Evolutionary conservation across 2,113 vertebrate species (phyloP).

Genomic region (Stercorarius parasiticus): DNA sequence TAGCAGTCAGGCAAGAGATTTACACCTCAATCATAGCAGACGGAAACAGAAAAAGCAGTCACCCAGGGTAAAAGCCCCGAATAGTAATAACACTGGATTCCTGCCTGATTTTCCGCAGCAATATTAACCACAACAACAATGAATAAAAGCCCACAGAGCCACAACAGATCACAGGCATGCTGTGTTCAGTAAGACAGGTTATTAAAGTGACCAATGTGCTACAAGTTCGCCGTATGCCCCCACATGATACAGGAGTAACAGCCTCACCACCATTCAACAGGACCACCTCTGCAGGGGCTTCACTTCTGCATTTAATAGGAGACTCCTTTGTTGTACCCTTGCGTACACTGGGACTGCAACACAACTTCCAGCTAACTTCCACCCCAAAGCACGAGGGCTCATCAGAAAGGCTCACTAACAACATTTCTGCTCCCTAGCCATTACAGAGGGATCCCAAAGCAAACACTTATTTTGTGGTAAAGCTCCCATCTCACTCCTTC

Average conservation of each 20-base stretch:
- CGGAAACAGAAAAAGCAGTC: neutral
- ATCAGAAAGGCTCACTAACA: neutral
- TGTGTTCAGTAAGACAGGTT: neutral
- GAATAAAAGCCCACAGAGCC: neutral
- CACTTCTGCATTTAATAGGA: neutral
- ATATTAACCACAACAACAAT: neutral
- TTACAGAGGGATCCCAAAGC: neutral
- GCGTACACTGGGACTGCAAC: neutral
- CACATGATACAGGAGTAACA: rapidly evolving
- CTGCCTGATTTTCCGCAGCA: neutral
- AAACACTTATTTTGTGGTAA: neutral
- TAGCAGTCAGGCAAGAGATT: neutral
- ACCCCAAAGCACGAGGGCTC: neutral
- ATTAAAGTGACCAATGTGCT: neutral
- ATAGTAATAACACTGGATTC: neutral
- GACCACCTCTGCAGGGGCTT: neutral
- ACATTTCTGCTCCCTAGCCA: neutral
- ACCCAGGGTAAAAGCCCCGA: neutral
- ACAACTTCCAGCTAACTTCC: neutral
- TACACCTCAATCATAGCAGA: neutral
- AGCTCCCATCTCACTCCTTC: neutral
- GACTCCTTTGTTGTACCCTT: neutral
- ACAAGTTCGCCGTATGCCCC: rapidly evolving
- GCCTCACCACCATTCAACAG: neutral
- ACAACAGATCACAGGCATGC: neutral